A percentile compares a stretch with the other conserved stretches of the same genome.
Conservation (phyloP, 2,797 vertebrate species). For the Eurystomus glaucurus region DNA sequence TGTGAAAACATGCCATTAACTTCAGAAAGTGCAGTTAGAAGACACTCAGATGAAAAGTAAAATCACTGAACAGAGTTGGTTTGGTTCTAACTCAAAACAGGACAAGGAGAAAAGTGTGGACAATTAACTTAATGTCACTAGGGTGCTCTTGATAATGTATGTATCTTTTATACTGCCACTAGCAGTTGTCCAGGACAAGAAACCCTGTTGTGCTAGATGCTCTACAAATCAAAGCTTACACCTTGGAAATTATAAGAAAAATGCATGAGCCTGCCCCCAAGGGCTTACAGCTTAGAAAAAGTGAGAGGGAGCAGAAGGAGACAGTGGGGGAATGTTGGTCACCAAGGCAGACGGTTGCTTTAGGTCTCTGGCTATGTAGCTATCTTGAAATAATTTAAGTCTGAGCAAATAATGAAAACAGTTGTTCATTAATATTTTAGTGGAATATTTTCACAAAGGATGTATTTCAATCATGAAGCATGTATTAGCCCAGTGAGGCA, state of each 20-base stretch:
- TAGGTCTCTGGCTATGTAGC: not conserved
- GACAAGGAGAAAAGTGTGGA: not conserved
- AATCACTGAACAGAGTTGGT: no score
- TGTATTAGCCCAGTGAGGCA: not conserved
- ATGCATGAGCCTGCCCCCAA: not conserved
- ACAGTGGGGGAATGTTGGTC: not conserved
- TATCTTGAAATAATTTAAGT: not conserved
- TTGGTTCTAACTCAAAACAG: no score
- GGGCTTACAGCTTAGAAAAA: not conserved
- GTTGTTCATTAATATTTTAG: slow-evolving; percentile 43
- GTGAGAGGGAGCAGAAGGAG: not conserved
- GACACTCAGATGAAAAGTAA: no score
- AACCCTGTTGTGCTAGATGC: not conserved
- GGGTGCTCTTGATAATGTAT: not conserved
- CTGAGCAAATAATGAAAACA: slow-evolving; percentile 41
- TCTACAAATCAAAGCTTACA: not conserved
- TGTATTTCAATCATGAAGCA: not conserved
- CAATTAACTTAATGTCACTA: not conserved
- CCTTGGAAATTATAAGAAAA: not conserved
- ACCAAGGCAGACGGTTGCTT: not conserved
- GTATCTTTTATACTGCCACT: not conserved
- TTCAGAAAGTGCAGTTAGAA: no score
- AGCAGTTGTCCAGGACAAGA: not conserved
- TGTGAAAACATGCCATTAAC: no score
- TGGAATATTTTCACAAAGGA: not conserved